Percentiles rank a stretch among this genome's conserved stretches.
These are phyloP conservation scores for Ophioderma brevispina DNA, from an alignment of 35 echinoderm and acorn worm species.

Conservation along the genomic window DNA sequence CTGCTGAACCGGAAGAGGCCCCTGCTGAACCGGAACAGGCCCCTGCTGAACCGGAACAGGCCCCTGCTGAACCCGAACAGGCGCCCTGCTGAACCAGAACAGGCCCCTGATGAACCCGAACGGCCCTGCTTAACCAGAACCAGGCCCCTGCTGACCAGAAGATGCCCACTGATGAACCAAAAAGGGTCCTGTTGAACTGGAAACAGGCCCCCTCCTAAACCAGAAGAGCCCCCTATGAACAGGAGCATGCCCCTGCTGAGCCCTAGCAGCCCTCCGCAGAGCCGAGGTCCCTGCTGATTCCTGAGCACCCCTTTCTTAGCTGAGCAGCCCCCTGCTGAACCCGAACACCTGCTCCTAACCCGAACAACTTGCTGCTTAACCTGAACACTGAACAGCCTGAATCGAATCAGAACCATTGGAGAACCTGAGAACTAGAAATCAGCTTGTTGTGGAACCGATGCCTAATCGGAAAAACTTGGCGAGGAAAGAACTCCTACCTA, in stretches of 20 bases:
- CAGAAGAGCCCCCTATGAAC: not conserved
- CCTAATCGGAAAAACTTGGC: not conserved
- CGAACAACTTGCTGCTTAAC: not conserved
- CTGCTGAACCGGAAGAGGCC: not conserved
- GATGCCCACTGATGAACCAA: not conserved
- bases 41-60: not conserved
- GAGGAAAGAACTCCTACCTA: not conserved
- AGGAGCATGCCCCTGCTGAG: not conserved
- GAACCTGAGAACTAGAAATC: no score
- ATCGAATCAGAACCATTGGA: no score
- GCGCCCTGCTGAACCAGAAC: not conserved
- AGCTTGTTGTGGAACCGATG: no score
- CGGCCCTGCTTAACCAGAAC: not conserved
- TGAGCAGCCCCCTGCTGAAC: not conserved
- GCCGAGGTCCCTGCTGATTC: not conserved
- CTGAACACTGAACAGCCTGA: no score
- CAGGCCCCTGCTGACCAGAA: not conserved
- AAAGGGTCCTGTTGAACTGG: not conserved
- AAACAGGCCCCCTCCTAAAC: not conserved
- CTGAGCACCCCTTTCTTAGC: no score
- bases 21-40: not conserved
- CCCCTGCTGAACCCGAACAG: not conserved
- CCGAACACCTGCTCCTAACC: not conserved
- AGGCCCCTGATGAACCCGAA: not conserved
- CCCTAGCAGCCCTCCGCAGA: not conserved